A percentile compares a stretch with the other conserved stretches of the same genome.
These are phyloP conservation scores for Agonopterix arenella DNA, from an alignment of 2,888 invertebrate genomes.

Conservation along the genomic window DNA sequence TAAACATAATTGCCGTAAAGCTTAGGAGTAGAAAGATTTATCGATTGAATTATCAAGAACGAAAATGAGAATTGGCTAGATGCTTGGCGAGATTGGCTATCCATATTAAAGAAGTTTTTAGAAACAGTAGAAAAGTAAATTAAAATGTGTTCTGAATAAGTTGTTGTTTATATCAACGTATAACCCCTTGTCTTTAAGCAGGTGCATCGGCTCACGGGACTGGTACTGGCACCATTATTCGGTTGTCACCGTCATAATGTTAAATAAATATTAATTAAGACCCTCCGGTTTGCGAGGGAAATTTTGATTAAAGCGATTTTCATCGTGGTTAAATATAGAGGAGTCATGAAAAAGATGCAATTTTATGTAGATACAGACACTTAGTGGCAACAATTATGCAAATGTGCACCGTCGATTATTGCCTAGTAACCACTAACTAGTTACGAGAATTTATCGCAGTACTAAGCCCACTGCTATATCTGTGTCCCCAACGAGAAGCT, in stretches of 20 bases:
- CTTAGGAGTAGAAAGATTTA: neutral
- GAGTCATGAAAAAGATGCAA: slow-evolving; percentile 62
- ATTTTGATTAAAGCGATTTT: slow-evolving; percentile 31
- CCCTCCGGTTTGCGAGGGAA: slow-evolving; percentile 22
- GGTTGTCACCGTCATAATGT: slow-evolving; percentile 22
- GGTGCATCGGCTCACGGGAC: neutral
- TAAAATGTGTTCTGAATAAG: no score
- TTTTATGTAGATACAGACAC: slow-evolving; percentile 71
- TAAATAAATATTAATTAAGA: slow-evolving; percentile 37
- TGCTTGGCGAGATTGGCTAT: no score
- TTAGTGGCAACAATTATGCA: slow-evolving; percentile 70
- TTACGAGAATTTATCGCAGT: slow-evolving; percentile 56
- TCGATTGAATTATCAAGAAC: neutral
- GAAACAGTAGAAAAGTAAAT: no score
- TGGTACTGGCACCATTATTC: slow-evolving; percentile 12
- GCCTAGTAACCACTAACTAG: slow-evolving; percentile 62
- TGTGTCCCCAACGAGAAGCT: slow-evolving; percentile 30
- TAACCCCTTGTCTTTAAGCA: no score
- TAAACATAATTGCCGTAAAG: no score
- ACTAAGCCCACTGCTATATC: slow-evolving; percentile 25
- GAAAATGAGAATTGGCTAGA: no score
- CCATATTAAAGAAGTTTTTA: no score
- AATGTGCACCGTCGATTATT: slow-evolving; percentile 65
- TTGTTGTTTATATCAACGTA: no score
- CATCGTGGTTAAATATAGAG: slow-evolving; percentile 55